Evolutionary conservation across 2,113 vertebrate species (phyloP), one percentile per base, ranked within the genome.

Genomic region (Peromyscus maniculatus): DNA sequence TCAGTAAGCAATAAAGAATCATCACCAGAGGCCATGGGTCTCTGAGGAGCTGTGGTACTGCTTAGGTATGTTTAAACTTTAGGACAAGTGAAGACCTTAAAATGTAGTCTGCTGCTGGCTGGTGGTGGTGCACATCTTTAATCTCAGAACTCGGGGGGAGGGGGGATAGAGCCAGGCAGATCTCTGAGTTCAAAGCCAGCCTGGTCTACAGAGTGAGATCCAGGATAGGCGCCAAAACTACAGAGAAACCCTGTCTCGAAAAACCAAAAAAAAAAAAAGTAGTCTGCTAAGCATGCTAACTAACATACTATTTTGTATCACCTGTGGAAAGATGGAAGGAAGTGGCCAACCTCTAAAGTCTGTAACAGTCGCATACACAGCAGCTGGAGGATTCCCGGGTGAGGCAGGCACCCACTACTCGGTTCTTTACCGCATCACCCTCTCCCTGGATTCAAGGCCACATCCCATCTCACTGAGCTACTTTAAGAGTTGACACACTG

Each of bases 371-470:
- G 7, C n/a, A 21, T 43, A 2, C 28, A 3, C 62, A 0, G 15
- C 28, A 87, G 62, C 26, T 17, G 9, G 39, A 67, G 43, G 28
- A 5, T 12, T 67, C 64, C 83, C 62, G 26, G 0, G 39, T 3
- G 16, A 46, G 83, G 24, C 43, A 49, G 62, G 31, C 0, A 26
- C 10, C 13, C 13, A 28, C 3, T 71, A 49, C 12, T 39, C 7
- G 0, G 1, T 0, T 72, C 22, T 64, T 8, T 0, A 2, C 12
- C 22, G 9, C 67, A n/a, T 72, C 22, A 6, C 49, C 55, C 57
- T 83, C 64, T 39, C 71, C 52, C 28, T 21, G 36, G n/a, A 52
- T n/a, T 89, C 52, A 75, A 62, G n/a, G 71, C 24, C 49, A 62
- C n/a, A 43, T 21, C n/a, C n/a, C 17, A 13, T 55, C 87, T 89